These are phyloP conservation scores for Himalopsyche kuldschensis DNA, from an alignment of 2,888 invertebrate species.

Conservation along the genomic window DNA sequence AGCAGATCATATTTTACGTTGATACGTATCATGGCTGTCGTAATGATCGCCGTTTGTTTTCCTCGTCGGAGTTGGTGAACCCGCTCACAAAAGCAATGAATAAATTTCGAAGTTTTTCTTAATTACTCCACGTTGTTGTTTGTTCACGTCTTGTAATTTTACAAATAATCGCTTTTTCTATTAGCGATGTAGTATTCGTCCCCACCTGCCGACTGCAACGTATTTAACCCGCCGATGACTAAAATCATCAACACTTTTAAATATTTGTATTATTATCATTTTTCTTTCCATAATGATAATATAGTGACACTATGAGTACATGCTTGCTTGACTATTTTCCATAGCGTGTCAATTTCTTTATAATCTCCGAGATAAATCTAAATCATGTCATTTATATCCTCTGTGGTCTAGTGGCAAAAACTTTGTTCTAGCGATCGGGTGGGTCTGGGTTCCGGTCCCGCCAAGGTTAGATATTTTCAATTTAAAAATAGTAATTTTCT, in stretches of 20 bases:
- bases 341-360: too few relatives aligned
- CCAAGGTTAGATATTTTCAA: too few relatives aligned
- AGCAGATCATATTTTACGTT: slow-evolving; percentile 24
- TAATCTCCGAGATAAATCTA: neutral
- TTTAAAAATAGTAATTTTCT: too few relatives aligned
- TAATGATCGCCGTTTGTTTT: slow-evolving; percentile 21
- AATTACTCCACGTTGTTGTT: slow-evolving; percentile 23
- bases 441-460: too few relatives aligned
- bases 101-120: slow-evolving; percentile 20
- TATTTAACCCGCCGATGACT: neutral
- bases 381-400: neutral
- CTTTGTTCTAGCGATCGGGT: too few relatives aligned
- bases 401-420: too few relatives aligned
- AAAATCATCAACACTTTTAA: neutral
- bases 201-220: slow-evolving; percentile 25
- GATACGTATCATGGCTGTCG: slow-evolving; percentile 24
- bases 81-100: slow-evolving; percentile 27
- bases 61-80: neutral
- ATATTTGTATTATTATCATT: too few relatives aligned
- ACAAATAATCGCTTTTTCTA: slow-evolving; percentile 35
- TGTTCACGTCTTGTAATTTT: slow-evolving; percentile 31
- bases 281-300: too few relatives aligned
- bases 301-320: too few relatives aligned
- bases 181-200: slow-evolving; percentile 10
- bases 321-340: too few relatives aligned